Evolutionary conservation across 2,797 vertebrate genomes (phyloP), one percentile per base, ranked within the genome.

Genomic region (Melanotaenia nigrans): DNA sequence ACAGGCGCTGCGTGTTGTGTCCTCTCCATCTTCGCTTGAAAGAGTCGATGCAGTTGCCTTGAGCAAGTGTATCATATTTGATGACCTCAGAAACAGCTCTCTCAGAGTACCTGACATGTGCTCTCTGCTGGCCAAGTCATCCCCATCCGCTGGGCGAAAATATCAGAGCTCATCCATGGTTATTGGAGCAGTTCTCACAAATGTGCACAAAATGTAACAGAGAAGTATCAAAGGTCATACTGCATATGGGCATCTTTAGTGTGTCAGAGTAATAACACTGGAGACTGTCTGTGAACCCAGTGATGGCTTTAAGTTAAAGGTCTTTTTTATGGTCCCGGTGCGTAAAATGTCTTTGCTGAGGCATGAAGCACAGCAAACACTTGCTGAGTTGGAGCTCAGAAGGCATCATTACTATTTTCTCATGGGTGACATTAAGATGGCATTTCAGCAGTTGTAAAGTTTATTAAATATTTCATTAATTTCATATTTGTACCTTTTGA

Each of bases 71-170:
- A 82, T 91, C 77, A 72, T 78, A 89, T 88, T 79, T 85, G 83
- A 92, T 90, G 86, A 90, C 85, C 84, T 87, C 73, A 77, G 80
- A 85, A 84, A 75, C 71, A 24, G 66, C 79, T 87, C 77, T 77
- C 75, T 64, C 78, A 72, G 75, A 87, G 79, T 79, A 84, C 70
- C 82, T 86, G 79, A 88, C 83, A 81, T 61, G 25, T 68, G 68
- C 75, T 74, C 82, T 84, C 73, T 69, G 71, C 68, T 57, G 64
- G 64, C 73, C 83, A 58, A 68, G 68, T 64, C 80, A 51, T 72
- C 71, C 10, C 64, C 74, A 63, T 77, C 65, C 28, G 47, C 9
- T 35, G 66, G 75, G 67, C 70, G 75, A 64, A 85, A 83, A 85
- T 79, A 78, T 62, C 65, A 61, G 38, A 82, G 83, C 59, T 71